These are phyloP conservation scores for Haliclona indistincta DNA, from an alignment of 37 sponge, comb jelly and placozoan genomes.

Conservation along the genomic window DNA sequence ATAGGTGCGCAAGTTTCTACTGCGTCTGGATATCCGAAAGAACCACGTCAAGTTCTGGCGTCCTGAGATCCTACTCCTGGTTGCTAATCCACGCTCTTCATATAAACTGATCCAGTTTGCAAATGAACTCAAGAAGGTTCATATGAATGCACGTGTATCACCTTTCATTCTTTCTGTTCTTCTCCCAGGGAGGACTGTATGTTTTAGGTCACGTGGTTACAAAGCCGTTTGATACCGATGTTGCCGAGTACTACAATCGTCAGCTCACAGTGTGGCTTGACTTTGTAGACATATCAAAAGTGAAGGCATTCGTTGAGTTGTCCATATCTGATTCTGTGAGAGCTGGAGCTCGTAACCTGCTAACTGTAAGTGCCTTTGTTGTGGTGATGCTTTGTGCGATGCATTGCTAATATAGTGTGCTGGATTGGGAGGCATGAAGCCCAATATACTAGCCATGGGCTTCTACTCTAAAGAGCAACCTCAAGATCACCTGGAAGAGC, in stretches of 20 bases:
- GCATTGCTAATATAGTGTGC: slow-evolving; percentile 62
- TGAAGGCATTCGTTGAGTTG: slow-evolving; percentile 97
- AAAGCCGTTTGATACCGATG: slow-evolving; percentile 54
- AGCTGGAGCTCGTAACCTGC: slow-evolving; percentile 77
- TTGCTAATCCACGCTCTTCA: slow-evolving; percentile 87
- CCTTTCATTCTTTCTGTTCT: background rate
- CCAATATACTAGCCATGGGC: slow-evolving; percentile 96
- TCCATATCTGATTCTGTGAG: slow-evolving; percentile 69
- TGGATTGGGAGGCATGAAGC: slow-evolving; percentile 99
- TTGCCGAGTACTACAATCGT: slow-evolving; percentile 40
- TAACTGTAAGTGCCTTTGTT: slow-evolving; percentile 50
- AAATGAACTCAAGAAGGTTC: slow-evolving; percentile 96
- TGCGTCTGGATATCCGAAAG: slow-evolving; percentile 92
- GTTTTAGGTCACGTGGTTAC: slow-evolving; percentile 84
- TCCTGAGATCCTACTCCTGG: slow-evolving; percentile 91
- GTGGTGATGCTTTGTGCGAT: background rate
- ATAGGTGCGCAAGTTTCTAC: slow-evolving; percentile 96
- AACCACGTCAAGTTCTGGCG: slow-evolving; percentile 98
- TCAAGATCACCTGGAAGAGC: slow-evolving; percentile 19
- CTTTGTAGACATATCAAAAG: slow-evolving; percentile 80
- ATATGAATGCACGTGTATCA: background rate
- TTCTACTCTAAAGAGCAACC: slow-evolving; percentile 62
- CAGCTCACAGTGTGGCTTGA: slow-evolving; percentile 87
- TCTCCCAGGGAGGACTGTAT: slow-evolving; percentile 80
- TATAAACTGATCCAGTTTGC: slow-evolving; percentile 84